Evolutionary conservation across 2,888 invertebrate species (phyloP), one percentile per base, ranked within the genome.

Genomic region (Pomacea canaliculata): DNA sequence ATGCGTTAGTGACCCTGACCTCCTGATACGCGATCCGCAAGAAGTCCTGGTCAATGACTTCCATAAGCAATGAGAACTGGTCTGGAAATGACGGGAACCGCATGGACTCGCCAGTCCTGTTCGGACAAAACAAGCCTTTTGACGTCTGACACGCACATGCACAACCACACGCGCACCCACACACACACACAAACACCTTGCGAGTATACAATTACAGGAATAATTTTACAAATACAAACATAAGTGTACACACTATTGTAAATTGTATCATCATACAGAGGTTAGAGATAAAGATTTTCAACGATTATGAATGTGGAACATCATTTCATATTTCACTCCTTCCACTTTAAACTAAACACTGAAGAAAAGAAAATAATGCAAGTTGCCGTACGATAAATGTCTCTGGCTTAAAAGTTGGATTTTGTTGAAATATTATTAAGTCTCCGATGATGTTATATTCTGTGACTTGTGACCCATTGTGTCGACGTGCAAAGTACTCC

Each of bases 1-100:
- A 56, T 1, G 16, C 7, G 16, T 56, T 56, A 56, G 8, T 5
- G n/a, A 1, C 19, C 49, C 62, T 62, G 23, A 76, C 77, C 72
- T 70, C 18, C 23, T 77, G 51, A 37, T 73, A 73, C 1, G 63
- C 16, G 19, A 77, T 66, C 18, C 67, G 23, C 13, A 4, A 62
- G 66, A 69, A 72, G 66, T 77, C 77, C 48, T 69, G 16, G 23
- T 77, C 69, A 12, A 77, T 46, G 19, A 73, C 65, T 66, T 77
- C 77, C 49, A 73, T 60, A 27, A 72, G 51, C 51, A 73, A 56
- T 10, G 77, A 73, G 56, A 77, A 69, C 19, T 51, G 37, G 4
- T 59, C 56, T 13, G 73, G 77, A 27, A 73, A 56, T 13, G 46
- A 13, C 1, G 73, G 77, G 23, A 77, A 72, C 4, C 71, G 63